Evolutionary conservation across 2,888 invertebrate species (phyloP), one percentile per base, ranked within the genome.

Genomic region (Caenorhabditis sp.): DNA sequence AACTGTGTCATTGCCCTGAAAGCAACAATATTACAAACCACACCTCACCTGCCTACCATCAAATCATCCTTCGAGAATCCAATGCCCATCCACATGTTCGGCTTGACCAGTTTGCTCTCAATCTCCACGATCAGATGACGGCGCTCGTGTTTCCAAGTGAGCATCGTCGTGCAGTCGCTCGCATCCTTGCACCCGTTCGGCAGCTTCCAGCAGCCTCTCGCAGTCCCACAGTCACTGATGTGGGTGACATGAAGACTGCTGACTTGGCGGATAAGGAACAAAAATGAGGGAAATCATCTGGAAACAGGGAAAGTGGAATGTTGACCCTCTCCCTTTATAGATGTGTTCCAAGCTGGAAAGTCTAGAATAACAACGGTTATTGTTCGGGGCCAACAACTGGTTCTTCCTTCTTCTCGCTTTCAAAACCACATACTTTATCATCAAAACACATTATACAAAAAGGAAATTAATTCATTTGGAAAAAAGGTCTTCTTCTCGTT

Each of bases 1-100:
- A 2, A 90, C 90, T 48, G 90, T 90, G 79, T 90, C 90, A 27
- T 90, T 87, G 13, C 90, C 90, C 90, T 90, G 80, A 37, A 80
- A 83, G 17, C 11, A 4, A 9, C 11, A n/a, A 15, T 26, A n/a
- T 5, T 20, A 6, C 11, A 24, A 22, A 3, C 15, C 15, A 37
- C n/a, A 1, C n/a, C 17, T 62, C 13, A 17, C 13, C 17, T 22
- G 7, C 43, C 26, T 15, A 78, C 83, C 85, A 85, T 83, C 32
- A 65, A 32, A 2, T 53, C 72, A 56, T 83, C 83, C 27, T 80
- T 79, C 4, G 80, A 80, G 30, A 83, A 81, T 17, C 85, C 85
- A 20, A 84, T 45, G 9, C 81, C 82, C 7, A 85, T 52, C 78
- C 83, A 85, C 46, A 78, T 74, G 35, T 81, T 82, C 22, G 58